These are phyloP conservation scores for Mormyrops attenuatus DNA, from an alignment of 2,797 vertebrate genomes.

Conservation along the genomic window DNA sequence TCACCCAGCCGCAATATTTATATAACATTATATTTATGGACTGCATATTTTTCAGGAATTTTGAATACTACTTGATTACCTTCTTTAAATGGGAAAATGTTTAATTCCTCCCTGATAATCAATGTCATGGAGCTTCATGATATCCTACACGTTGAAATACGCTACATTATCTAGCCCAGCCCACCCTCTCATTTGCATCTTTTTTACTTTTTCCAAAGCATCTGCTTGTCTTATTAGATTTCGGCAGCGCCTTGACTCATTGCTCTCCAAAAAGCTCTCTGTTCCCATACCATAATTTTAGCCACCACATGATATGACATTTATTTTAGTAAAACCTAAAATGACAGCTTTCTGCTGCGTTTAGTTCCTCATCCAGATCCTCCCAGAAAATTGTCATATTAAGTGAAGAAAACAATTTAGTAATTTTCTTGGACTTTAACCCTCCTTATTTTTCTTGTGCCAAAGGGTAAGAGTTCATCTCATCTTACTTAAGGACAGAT, in stretches of 20 bases:
- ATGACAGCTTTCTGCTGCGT: constrained; percentile 4
- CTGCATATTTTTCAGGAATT: neutral
- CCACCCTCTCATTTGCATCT: neutral
- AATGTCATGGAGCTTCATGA: neutral
- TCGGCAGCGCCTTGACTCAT: neutral
- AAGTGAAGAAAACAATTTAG: constrained; percentile 7
- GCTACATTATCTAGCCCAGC: neutral
- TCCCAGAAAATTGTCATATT: constrained; percentile 12
- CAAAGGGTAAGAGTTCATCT: constrained; percentile 4
- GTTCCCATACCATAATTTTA: neutral
- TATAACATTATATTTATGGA: neutral
- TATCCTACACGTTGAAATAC: neutral
- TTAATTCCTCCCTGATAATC: neutral
- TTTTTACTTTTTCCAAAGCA: neutral
- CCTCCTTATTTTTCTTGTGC: neutral
- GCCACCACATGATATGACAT: neutral
- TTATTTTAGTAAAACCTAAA: neutral
- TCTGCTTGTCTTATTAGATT: neutral
- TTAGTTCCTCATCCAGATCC: constrained; percentile 12
- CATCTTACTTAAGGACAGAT: neutral
- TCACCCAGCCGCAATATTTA: neutral
- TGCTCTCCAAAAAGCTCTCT: neutral
- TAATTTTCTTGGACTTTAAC: neutral
- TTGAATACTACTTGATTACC: neutral
- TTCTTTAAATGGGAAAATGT: neutral